Percentiles rank a stretch among this genome's conserved stretches.
Conservation (phyloP, 1,140 invertebrate genomes). For the Anadara kagoshimensis region DNA sequence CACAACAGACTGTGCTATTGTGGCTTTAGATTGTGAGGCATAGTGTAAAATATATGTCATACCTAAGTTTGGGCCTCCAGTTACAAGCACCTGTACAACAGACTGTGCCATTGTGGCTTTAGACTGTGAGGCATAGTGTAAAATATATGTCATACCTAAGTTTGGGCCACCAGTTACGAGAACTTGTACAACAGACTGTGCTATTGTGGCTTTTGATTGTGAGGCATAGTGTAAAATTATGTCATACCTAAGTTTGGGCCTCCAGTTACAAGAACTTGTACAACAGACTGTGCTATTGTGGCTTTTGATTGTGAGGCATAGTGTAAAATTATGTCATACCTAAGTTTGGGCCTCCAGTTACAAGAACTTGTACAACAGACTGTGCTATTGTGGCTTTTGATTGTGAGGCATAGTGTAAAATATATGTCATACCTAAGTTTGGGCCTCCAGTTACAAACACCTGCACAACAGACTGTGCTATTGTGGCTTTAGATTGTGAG, state of each 20-base stretch:
- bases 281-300: conserved; percentile 49
- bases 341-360: conserved; percentile 55
- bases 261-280: conserved; percentile 52
- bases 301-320: conserved; percentile 64
- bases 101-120: conserved; percentile 52
- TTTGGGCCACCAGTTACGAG: conserved; percentile 58
- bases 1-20: conserved; percentile 52
- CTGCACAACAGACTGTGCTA: conserved; percentile 54
- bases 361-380: conserved; percentile 51
- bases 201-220: conserved; percentile 53
- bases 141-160: conserved; percentile 50
- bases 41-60: conserved; percentile 58
- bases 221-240: conserved; percentile 65
- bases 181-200: conserved; percentile 50
- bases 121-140: conserved; percentile 66
- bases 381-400: conserved; percentile 56
- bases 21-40: conserved; percentile 58
- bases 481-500: conserved; percentile 55
- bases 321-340: too few species aligned
- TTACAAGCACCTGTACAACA: conserved; percentile 57
- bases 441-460: conserved; percentile 56
- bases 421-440: conserved; percentile 64
- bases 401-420: conserved; percentile 65
- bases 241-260: conserved; percentile 59
- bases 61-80: conserved; percentile 60